These are phyloP conservation scores for Mormyrops boulengeri DNA, from an alignment of 2,797 vertebrate genomes.

Conservation along the genomic window DNA sequence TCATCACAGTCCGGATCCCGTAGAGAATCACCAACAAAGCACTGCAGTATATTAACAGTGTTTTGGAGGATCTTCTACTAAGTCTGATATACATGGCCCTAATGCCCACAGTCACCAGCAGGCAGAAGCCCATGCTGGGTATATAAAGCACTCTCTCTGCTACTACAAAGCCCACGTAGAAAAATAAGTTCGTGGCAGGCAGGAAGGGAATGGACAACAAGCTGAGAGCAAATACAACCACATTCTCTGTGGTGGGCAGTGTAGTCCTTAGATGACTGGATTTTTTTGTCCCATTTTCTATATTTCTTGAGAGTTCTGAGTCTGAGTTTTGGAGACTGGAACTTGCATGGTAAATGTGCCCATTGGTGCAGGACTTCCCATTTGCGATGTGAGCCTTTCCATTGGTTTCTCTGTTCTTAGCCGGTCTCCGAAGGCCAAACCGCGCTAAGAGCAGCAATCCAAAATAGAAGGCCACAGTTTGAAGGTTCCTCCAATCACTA, in stretches of 20 bases:
- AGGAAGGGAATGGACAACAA: slow-evolving; percentile 87
- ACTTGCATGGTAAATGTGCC: slow-evolving; percentile 73
- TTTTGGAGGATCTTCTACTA: slow-evolving; percentile 73
- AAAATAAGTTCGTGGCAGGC: slow-evolving; percentile 95
- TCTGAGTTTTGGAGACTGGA: slow-evolving; percentile 66
- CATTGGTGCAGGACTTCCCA: slow-evolving; percentile 81
- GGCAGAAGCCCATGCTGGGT: slow-evolving; percentile 98
- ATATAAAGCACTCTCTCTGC: slow-evolving; percentile 97
- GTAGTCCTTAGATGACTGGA: slow-evolving; percentile 61
- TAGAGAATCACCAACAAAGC: slow-evolving; percentile 80
- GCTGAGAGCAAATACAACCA: slow-evolving; percentile 85
- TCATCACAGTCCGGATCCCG: slow-evolving; percentile 82
- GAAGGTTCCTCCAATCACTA: slow-evolving; percentile 81
- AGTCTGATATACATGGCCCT: slow-evolving; percentile 79
- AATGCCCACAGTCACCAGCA: slow-evolving; percentile 84
- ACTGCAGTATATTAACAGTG: slow-evolving; percentile 74
- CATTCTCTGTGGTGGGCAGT: slow-evolving; percentile 83
- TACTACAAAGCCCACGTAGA: slow-evolving; percentile 98
- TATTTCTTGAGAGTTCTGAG: slow-evolving; percentile 48
- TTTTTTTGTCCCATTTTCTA: slow-evolving; percentile 80
- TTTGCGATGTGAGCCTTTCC: slow-evolving; percentile 75
- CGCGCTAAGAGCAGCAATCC: slow-evolving; percentile 72
- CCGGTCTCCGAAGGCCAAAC: slow-evolving; percentile 64
- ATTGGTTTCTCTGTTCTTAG: slow-evolving; percentile 61
- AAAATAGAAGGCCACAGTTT: slow-evolving; percentile 77